phyloP scores from a whole-genome alignment of 2,888 invertebrate species.

The Crossocerus cetratus region DNA sequence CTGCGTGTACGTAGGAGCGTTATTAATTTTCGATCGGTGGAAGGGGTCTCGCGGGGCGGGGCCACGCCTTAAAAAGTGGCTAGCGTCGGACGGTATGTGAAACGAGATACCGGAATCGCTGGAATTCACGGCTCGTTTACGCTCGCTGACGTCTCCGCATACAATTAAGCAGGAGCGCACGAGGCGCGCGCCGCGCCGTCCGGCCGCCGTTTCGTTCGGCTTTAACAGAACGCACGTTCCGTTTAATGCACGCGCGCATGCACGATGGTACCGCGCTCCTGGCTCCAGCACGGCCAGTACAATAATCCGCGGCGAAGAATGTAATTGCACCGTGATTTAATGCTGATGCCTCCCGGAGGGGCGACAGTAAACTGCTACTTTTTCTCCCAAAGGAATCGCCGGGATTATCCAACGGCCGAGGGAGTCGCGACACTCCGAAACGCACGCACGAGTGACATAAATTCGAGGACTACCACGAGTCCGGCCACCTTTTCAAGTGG shows the following conservation, averaged over 20 bases:
- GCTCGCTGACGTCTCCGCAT: conserved; percentile 41
- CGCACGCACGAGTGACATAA: conserved; percentile 19
- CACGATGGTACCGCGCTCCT: neutral
- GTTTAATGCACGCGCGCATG: conserved; percentile 45
- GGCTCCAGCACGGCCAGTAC: conserved; percentile 22
- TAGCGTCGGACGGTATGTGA: conserved; percentile 42
- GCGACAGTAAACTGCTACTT: conserved; percentile 37
- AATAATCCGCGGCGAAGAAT: conserved; percentile 56
- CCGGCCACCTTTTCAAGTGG: conserved; percentile 33
- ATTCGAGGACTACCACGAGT: conserved; percentile 37
- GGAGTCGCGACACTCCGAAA: conserved; percentile 19
- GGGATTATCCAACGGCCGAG: conserved; percentile 43
- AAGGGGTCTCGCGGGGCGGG: conserved; percentile 5
- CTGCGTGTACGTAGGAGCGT: neutral
- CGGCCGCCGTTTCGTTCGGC: conserved; percentile 43
- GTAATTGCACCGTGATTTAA: conserved; percentile 59
- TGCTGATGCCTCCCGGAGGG: conserved; percentile 35
- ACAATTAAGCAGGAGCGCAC: conserved; percentile 49
- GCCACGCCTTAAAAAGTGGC: conserved; percentile 50
- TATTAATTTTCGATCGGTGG: conserved; percentile 32
- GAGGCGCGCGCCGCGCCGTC: neutral
- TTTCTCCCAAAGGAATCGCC: conserved; percentile 35
- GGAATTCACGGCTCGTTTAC: conserved; percentile 55
- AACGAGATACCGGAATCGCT: conserved; percentile 51
- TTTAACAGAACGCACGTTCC: conserved; percentile 49